These are phyloP conservation scores for Calcarius lapponicus DNA, from an alignment of 2,797 vertebrate genomes.

Conservation along the genomic window DNA sequence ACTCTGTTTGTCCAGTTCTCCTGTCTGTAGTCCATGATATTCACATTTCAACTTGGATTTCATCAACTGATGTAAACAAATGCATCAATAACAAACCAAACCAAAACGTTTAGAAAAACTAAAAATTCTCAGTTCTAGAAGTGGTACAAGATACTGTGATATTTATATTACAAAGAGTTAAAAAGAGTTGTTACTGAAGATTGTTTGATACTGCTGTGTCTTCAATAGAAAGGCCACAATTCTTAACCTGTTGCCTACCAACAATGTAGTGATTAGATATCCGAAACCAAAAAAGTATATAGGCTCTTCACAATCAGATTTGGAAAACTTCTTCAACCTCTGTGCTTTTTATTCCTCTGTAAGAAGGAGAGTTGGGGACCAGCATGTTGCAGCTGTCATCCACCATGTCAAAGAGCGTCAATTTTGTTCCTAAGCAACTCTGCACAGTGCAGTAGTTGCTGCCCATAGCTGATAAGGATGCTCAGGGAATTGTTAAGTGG, in stretches of 20 bases:
- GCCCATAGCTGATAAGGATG: constrained; percentile 55
- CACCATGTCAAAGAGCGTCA: constrained; percentile 52
- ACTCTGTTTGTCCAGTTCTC: background rate
- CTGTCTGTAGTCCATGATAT: background rate
- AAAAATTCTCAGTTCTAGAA: background rate
- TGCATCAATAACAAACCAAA: background rate
- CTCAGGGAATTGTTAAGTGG: constrained; percentile 28
- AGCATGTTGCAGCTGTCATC: constrained; percentile 36
- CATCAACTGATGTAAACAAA: background rate
- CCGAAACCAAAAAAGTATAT: background rate
- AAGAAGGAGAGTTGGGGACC: background rate
- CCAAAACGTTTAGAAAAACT: background rate
- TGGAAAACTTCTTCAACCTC: background rate
- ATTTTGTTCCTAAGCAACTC: constrained; percentile 63
- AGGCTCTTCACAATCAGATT: background rate
- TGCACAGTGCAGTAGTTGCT: constrained; percentile 15
- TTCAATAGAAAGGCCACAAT: background rate
- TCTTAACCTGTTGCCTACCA: background rate
- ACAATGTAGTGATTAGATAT: background rate
- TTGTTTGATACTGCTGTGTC: background rate
- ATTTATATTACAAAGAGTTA: background rate
- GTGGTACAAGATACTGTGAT: background rate
- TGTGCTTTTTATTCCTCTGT: background rate
- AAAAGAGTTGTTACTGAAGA: background rate
- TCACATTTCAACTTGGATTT: background rate